Conservation (phyloP, 2,797 vertebrate genomes). For the Alectoris magna region DNA sequence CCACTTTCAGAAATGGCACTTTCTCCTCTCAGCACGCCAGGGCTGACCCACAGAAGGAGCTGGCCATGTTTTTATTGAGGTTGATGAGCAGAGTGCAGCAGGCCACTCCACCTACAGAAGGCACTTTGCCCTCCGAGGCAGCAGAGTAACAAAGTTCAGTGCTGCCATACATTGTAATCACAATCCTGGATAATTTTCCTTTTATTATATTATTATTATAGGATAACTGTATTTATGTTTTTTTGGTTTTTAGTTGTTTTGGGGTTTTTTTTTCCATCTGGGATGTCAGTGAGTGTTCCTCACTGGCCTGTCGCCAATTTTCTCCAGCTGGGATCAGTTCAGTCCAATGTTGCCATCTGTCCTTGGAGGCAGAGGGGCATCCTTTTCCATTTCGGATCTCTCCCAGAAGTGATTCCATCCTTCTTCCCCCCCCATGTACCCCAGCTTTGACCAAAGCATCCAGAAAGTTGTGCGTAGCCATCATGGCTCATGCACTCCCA, state of each 20-base stretch:
- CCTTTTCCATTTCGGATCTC: constrained; percentile 42
- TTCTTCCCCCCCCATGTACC: background rate
- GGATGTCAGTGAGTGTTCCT: constrained; percentile 48
- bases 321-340: constrained; percentile 70
- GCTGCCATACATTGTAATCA: background rate
- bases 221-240: constrained; percentile 27
- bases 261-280: constrained; percentile 59
- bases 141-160: background rate
- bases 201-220: constrained; percentile 6
- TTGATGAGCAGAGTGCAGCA: fast-evolving
- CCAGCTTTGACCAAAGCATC: background rate
- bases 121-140: background rate
- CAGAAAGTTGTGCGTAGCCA: background rate
- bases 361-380: constrained; percentile 45
- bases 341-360: constrained; percentile 75
- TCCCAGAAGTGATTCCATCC: constrained; percentile 20
- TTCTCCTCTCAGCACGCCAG: background rate
- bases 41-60: background rate
- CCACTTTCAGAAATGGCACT: background rate
- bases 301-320: constrained; percentile 65
- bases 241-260: too few species aligned
- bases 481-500: fast-evolving
- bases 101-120: background rate
- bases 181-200: background rate
- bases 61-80: background rate